These are phyloP conservation scores for Isaurus tuberculatus DNA, from an alignment of 92 coral and sea anemone genomes.

Conservation along the genomic window DNA sequence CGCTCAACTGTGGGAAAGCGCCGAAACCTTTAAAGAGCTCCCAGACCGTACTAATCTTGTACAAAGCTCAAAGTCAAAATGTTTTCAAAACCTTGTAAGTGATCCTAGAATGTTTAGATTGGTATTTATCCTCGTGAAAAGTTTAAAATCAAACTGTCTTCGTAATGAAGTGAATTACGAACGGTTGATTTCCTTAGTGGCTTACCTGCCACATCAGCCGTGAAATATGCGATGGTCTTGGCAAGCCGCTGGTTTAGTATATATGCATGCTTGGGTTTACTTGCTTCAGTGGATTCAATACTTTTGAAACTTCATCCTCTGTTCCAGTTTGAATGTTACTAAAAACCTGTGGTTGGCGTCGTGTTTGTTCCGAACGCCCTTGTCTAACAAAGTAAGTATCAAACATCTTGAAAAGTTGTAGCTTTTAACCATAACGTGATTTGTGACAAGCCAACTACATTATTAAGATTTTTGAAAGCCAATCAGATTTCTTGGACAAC, in stretches of 20 bases:
- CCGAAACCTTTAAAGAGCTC: too few relatives aligned
- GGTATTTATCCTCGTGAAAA: neutral
- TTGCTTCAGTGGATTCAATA: conserved; percentile 33
- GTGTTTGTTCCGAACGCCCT: neutral
- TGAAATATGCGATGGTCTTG: conserved; percentile 43
- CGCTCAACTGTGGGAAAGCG: too few relatives aligned
- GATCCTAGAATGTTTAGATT: too few relatives aligned
- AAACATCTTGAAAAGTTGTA: neutral
- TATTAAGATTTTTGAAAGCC: neutral
- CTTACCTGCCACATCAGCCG: conserved; percentile 40
- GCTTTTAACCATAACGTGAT: neutral
- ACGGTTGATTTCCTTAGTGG: conserved; percentile 5
- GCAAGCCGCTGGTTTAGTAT: conserved; percentile 43
- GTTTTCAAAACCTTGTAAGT: too few relatives aligned
- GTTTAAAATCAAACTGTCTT: neutral
- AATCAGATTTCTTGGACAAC: conserved; percentile 20
- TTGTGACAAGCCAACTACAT: conserved; percentile 27
- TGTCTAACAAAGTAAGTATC: neutral
- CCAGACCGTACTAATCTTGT: too few relatives aligned
- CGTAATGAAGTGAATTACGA: neutral
- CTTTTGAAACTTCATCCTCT: conserved; percentile 16
- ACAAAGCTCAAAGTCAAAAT: too few relatives aligned
- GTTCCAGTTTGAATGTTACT: neutral
- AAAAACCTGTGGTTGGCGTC: neutral
- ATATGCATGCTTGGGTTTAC: conserved; percentile 49